Evolutionary conservation across 2,797 vertebrate genomes (phyloP).

Genomic region (Chrosomus eos): DNA sequence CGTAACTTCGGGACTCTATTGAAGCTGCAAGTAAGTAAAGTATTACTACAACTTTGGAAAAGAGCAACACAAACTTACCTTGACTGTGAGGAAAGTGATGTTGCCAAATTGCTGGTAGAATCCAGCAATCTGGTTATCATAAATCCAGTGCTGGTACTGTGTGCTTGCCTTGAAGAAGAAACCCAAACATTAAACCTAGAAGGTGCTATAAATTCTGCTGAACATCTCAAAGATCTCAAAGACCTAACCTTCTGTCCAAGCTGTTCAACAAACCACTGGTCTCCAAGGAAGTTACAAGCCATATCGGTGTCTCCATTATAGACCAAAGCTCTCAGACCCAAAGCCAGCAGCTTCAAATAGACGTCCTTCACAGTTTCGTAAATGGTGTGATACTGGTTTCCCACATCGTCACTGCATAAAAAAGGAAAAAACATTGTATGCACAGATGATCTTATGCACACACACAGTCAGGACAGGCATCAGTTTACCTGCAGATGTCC

Average conservation of each 20-base stretch:
- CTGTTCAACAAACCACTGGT: constrained; percentile 82
- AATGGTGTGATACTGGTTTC: constrained; percentile 57
- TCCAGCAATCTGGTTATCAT: constrained; percentile 77
- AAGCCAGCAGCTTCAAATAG: constrained; percentile 76
- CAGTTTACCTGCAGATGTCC: constrained; percentile 78
- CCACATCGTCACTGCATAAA: constrained; percentile 69
- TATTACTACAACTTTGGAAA: background rate
- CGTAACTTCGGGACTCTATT: too few relatives aligned
- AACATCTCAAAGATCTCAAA: background rate
- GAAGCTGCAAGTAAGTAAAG: background rate
- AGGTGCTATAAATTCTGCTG: background rate
- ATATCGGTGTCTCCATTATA: constrained; percentile 85
- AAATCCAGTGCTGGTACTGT: constrained; percentile 71
- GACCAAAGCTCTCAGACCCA: constrained; percentile 74
- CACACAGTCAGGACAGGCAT: background rate
- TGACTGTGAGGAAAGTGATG: constrained; percentile 80
- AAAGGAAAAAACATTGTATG: background rate
- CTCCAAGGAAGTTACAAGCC: constrained; percentile 84
- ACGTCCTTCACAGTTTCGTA: constrained; percentile 72
- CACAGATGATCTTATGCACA: background rate
- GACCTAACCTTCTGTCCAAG: constrained; percentile 71
- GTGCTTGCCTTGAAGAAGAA: constrained; percentile 67
- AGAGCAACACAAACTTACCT: constrained; percentile 65
- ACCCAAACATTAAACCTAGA: background rate
- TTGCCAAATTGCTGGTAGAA: constrained; percentile 80